Evolutionary conservation across 2,797 vertebrate species (phyloP).

Genomic region (Melanotaenia maccullochi): DNA sequence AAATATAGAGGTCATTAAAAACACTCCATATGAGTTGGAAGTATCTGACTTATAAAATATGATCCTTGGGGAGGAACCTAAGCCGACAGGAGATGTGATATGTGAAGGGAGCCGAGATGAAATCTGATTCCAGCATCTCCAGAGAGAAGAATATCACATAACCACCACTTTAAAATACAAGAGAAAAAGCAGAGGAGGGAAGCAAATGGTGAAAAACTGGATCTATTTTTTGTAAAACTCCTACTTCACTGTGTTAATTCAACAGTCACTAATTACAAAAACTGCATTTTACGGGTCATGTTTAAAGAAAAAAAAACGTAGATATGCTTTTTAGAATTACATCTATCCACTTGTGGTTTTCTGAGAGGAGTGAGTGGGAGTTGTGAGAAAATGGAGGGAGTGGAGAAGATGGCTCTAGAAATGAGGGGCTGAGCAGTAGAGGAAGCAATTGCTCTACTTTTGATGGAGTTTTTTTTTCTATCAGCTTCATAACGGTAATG

Average conservation of each 20-base stretch:
- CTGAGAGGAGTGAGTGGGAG: background rate
- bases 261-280: background rate
- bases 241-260: constrained; percentile 1
- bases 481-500: constrained; percentile 56
- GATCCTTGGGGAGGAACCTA: constrained; percentile 23
- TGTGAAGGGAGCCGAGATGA: constrained; percentile 30
- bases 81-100: constrained; percentile 27
- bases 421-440: constrained; percentile 7
- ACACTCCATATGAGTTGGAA: background rate
- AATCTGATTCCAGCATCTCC: constrained; percentile 52
- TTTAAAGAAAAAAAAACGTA: background rate
- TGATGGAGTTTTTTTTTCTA: constrained; percentile 9
- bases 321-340: background rate
- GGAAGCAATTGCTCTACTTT: constrained; percentile 31
- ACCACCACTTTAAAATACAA: constrained; percentile 34
- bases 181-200: constrained; percentile 18
- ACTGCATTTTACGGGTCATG: background rate
- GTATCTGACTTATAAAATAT: constrained; percentile 26
- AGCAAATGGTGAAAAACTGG: background rate
- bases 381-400: constrained; percentile 25
- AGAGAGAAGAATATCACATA: constrained; percentile 46
- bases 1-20: constrained; percentile 11
- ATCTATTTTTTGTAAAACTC: constrained; percentile 3
- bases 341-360: background rate
- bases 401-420: constrained; percentile 3